These are phyloP conservation scores for Mionectes macconnelli DNA, from an alignment of 2,113 vertebrate genomes.

Conservation along the genomic window DNA sequence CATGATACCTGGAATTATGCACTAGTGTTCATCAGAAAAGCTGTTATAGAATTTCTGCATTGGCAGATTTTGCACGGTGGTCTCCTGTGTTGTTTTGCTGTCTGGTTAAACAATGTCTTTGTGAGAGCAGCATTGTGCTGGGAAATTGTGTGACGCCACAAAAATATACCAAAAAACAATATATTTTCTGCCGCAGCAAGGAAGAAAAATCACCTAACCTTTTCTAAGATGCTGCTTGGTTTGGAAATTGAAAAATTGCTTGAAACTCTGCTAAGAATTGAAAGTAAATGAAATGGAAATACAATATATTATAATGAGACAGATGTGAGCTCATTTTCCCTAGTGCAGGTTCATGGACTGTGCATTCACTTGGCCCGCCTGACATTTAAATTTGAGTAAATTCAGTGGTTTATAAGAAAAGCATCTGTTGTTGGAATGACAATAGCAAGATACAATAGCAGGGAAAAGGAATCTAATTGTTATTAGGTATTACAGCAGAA, in stretches of 20 bases:
- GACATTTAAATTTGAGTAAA: conserved; percentile 73
- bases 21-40: not conserved
- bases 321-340: conserved; percentile 63
- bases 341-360: conserved; percentile 30
- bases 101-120: not conserved
- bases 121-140: not conserved
- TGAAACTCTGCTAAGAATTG: conserved; percentile 38
- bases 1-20: not conserved
- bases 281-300: conserved; percentile 67
- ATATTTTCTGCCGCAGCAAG: not conserved
- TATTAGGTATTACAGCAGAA: conserved; percentile 41
- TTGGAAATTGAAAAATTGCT: conserved; percentile 63
- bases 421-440: conserved; percentile 68
- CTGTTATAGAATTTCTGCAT: not conserved
- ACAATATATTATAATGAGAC: conserved; percentile 62
- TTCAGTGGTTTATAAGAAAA: conserved; percentile 70
- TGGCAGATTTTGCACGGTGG: not conserved
- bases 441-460: conserved; percentile 53
- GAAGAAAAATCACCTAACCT: not conserved
- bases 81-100: not conserved
- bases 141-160: not conserved
- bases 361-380: conserved; percentile 51
- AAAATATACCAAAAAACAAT: not conserved
- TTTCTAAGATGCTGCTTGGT: not conserved
- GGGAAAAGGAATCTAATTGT: conserved; percentile 60